Conservation (phyloP, 2,113 vertebrate species). For the Myxocyprinus asiaticus region DNA sequence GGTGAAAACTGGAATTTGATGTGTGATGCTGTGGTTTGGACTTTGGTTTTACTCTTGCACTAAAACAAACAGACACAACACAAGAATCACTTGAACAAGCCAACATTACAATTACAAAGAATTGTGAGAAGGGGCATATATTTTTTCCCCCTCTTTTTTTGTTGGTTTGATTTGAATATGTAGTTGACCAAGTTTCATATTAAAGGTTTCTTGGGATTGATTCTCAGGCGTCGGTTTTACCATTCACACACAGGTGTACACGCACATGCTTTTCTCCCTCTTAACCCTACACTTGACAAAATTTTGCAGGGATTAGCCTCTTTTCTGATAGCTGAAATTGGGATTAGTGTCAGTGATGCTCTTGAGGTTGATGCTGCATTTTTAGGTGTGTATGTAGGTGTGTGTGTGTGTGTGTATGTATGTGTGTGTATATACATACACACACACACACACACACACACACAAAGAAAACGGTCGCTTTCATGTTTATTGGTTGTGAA, state of each 20-base stretch:
- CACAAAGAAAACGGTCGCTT: constrained; percentile 14
- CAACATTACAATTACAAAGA: constrained; percentile 31
- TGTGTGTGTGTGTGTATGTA: not conserved
- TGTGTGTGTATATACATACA: not conserved
- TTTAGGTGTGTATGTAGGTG: constrained; percentile 4
- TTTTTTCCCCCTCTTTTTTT: constrained; percentile 33
- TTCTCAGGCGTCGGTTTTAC: constrained; percentile 59
- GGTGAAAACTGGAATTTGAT: constrained; percentile 60
- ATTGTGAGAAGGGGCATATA: constrained; percentile 45
- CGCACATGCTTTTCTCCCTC: not conserved
- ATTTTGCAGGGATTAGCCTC: constrained; percentile 15
- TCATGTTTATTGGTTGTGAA: constrained; percentile 36
- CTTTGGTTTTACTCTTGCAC: constrained; percentile 59
- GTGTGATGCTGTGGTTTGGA: constrained; percentile 74
- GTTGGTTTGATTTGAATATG: constrained; percentile 44
- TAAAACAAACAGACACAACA: constrained; percentile 18
- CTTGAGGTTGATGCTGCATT: constrained; percentile 22
- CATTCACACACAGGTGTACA: constrained; percentile 19
- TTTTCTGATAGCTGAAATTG: constrained; percentile 4
- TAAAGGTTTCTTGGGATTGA: not conserved
- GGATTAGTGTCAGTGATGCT: constrained; percentile 28
- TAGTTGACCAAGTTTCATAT: constrained; percentile 46
- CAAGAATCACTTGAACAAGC: constrained; percentile 55
- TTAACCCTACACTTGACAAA: not conserved
- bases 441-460: too few species aligned